These are phyloP conservation scores for Desmophyllum pertusum DNA, from an alignment of 92 coral and sea anemone genomes.

Conservation along the genomic window DNA sequence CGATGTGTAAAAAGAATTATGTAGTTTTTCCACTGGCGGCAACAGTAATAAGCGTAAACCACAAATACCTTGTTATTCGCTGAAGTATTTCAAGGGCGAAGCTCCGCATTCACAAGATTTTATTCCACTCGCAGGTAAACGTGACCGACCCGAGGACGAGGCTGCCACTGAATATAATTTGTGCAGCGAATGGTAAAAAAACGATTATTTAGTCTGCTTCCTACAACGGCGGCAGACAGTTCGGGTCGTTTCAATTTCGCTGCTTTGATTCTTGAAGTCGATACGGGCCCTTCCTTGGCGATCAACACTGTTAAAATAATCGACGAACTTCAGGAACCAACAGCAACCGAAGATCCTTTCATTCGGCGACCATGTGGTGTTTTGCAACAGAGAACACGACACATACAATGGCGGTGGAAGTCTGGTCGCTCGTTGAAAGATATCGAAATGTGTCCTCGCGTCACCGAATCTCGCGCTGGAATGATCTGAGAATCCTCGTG, in stretches of 20 bases:
- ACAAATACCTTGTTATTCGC: constrained; percentile 60
- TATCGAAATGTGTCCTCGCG: constrained; percentile 54
- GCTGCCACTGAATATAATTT: constrained; percentile 64
- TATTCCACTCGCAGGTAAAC: constrained; percentile 35
- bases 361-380: constrained; percentile 55
- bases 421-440: constrained; percentile 70
- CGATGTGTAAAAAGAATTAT: background rate
- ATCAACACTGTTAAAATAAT: background rate
- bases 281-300: constrained; percentile 10
- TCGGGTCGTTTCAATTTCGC: constrained; percentile 9
- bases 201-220: constrained; percentile 82
- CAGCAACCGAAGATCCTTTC: constrained; percentile 36
- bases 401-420: constrained; percentile 93
- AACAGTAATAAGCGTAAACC: constrained; percentile 22
- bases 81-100: constrained; percentile 24
- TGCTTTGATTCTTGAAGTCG: background rate
- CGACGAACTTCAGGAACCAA: constrained; percentile 25
- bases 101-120: constrained; percentile 34
- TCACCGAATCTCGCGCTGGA: constrained; percentile 40
- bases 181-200: constrained; percentile 87
- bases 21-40: constrained; percentile 1
- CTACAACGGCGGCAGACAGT: constrained; percentile 35
- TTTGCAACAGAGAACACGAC: constrained; percentile 90
- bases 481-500: constrained; percentile 55
- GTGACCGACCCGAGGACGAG: constrained; percentile 62